Percentiles rank a stretch among this genome's conserved stretches.
Conservation (phyloP, 2,113 vertebrate genomes). For the Montifringilla adamsi region DNA sequence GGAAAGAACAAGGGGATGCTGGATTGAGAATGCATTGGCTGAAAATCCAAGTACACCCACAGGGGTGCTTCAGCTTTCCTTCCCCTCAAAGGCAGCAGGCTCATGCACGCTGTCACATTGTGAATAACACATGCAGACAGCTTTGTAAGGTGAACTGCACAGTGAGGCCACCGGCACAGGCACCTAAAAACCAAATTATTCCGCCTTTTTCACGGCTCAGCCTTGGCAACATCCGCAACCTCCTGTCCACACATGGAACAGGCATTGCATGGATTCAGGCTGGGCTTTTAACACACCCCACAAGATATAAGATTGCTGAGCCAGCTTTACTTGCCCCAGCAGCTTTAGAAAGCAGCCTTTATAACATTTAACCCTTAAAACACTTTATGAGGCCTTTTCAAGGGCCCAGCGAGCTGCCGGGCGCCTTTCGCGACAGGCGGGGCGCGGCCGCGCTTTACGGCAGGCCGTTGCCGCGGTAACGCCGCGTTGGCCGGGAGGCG, state of each 20-base stretch:
- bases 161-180: too few species aligned
- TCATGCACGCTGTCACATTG: neutral
- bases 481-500: neutral
- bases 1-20: neutral
- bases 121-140: neutral
- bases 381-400: neutral
- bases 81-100: neutral
- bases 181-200: neutral
- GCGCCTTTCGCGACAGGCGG: neutral
- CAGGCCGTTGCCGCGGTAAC: neutral
- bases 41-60: fast-evolving
- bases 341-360: neutral
- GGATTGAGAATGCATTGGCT: neutral
- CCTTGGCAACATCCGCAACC: neutral
- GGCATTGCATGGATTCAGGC: neutral
- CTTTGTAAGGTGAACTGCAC: neutral
- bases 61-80: fast-evolving
- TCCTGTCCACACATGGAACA: neutral
- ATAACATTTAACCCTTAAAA: neutral
- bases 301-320: neutral
- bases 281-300: neutral
- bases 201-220: neutral
- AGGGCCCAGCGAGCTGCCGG: fast-evolving
- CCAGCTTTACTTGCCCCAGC: neutral
- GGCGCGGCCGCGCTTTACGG: neutral